Evolutionary conservation across 2,888 invertebrate genomes (phyloP), one percentile per base, ranked within the genome.

Genomic region (Eupithecia subfuscata): DNA sequence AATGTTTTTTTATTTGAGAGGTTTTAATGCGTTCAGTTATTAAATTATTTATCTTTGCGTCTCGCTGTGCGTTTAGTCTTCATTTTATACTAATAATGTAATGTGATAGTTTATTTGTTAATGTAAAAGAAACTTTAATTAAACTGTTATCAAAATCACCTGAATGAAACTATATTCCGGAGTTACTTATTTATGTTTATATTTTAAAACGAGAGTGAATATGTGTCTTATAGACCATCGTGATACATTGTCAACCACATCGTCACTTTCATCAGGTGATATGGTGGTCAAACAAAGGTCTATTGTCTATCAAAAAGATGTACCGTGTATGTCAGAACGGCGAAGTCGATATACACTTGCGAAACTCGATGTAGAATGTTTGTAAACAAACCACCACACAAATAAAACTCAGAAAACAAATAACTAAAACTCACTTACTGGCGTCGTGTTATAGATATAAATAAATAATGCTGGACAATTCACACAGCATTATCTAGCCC

Each of bases 51-150:
- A 43, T 16, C 22, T 68, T 11, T 45, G 68, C 40, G 68, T 45
- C 68, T 43, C 43, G 68, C 68, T 68, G 40, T 68, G 68, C 18
- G 12, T 43, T 68, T 68, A 68, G 25, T 43, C 68, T 45, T 43
- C 37, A 16, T 68, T 68, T n/a, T 68, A 68, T 43, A 68, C 68
- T 43, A 40, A 64, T 64, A 64, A 18, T 18, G 60, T 64, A 34
- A 34, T 34, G 30, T 64, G 64, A 34, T 64, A 18, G 18, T 64
- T 64, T 16, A 34, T 64, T 18, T 64, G 34, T 34, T 34, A 8
- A 34, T 64, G 16, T 56, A 30, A 34, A 34, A 34, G 63, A 7
- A 63, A 63, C 63, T 3, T 30, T 25, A 12, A n/a, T n/a, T n/a
- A 56, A 34, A 34, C 8, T 6, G 0, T 18, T 34, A 34, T 34